Conservation (phyloP, 2,113 vertebrate species). For the Elachura formosa region DNA sequence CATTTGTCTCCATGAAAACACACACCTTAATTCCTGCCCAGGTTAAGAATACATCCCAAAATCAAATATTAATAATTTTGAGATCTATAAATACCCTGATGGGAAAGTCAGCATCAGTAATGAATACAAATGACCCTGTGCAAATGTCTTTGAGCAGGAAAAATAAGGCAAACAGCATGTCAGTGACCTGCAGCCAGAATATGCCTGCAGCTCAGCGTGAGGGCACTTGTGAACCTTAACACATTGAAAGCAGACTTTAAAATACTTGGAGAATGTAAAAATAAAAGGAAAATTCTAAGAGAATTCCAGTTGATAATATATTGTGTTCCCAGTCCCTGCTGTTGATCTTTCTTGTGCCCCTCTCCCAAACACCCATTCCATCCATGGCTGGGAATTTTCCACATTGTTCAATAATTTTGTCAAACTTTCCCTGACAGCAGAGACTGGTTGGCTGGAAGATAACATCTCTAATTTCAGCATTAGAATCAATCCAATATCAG, state of each 20-base stretch:
- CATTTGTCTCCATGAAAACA: background rate
- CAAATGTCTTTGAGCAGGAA: background rate
- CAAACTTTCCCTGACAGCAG: background rate
- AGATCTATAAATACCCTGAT: constrained; percentile 22
- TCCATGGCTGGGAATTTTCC: background rate
- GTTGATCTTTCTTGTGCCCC: background rate
- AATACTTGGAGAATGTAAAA: background rate
- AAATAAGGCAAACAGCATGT: background rate
- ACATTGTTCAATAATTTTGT: background rate
- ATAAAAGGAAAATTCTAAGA: background rate
- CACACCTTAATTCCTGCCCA: background rate
- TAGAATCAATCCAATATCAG: constrained; percentile 10
- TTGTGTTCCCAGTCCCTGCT: background rate
- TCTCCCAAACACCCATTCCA: background rate
- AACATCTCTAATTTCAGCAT: background rate
- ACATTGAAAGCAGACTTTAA: background rate
- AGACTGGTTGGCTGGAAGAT: background rate
- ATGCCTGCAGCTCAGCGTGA: background rate
- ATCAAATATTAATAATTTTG: constrained; percentile 19
- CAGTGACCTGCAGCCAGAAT: background rate
- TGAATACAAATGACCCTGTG: background rate
- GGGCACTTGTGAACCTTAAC: background rate
- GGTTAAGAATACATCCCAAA: background rate
- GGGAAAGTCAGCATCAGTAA: background rate
- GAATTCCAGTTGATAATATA: background rate